Evolutionary conservation across 2,797 vertebrate species (phyloP).

Genomic region (Picus viridis): DNA sequence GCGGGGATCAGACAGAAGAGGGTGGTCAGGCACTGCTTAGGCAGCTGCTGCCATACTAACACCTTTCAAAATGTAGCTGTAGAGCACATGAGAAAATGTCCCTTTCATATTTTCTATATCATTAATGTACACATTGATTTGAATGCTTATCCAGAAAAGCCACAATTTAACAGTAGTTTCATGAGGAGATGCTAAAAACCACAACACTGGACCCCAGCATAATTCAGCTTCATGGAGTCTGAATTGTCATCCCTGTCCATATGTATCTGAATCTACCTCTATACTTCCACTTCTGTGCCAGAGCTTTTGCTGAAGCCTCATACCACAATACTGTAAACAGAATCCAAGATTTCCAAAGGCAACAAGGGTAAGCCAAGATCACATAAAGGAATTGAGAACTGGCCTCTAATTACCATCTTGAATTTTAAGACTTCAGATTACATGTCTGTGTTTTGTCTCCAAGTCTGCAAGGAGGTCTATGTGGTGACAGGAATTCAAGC

Average conservation of each 20-base stretch:
- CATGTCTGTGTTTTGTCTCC: background rate
- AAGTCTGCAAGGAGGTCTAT: background rate
- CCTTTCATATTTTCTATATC: background rate
- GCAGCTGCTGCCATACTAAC: background rate
- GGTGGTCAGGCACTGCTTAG: background rate
- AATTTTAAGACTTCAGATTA: background rate
- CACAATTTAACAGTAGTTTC: background rate
- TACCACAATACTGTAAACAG: background rate
- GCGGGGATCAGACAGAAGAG: background rate
- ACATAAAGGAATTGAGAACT: background rate
- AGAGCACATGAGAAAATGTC: background rate
- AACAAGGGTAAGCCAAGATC: background rate
- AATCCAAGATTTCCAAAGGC: background rate
- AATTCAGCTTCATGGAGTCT: background rate
- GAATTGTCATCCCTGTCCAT: background rate
- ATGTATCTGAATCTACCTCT: background rate
- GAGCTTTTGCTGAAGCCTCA: background rate
- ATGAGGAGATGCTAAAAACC: background rate
- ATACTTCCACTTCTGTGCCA: background rate
- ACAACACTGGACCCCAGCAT: accelerated
- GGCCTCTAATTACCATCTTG: background rate
- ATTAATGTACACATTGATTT: background rate
- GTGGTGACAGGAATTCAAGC: background rate
- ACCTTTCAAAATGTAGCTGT: background rate
- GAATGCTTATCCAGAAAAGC: background rate